Evolutionary conservation across 2,888 invertebrate species (phyloP), one percentile per base, ranked within the genome.

Genomic region (Zelleria hepariella): DNA sequence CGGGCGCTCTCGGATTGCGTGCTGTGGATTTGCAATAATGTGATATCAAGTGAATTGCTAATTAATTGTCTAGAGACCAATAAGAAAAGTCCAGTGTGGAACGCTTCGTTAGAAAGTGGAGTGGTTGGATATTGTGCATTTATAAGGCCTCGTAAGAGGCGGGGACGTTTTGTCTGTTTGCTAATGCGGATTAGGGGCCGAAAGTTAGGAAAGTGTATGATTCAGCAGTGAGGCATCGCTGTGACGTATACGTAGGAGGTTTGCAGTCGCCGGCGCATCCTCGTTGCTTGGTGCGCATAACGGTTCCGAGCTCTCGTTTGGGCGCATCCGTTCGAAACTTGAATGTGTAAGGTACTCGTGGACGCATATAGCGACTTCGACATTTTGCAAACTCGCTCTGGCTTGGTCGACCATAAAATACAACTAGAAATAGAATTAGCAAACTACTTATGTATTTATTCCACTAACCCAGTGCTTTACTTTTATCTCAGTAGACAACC

Each of bases 41-140:
- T 88, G 87, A 88, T 88, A 87, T 82, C 75, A 72, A 80, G 73
- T 82, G 78, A 83, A 81, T 77, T 77, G 74, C 60, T 67, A 75
- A 78, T 74, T 76, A 79, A 80, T 79, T 74, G 73, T 75, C 71
- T 74, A 72, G 73, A 73, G 72, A 75, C 74, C 69, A 74, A 71
- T 74, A 73, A 69, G 67, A 65, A 71, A 71, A 25, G 54, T 56
- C 54, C 32, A 55, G 59, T 58, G 66, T 67, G 64, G 66, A 65
- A 61, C 60, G 58, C 59, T 64, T 63, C 69, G 66, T 67, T 71
- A 74, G 71, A 70, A 66, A 73, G 70, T 69, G 58, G 48, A 21
- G 27, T 70, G 66, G 69, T 67, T 68, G 71, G 69, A 68, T 66
- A 65, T 68, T 70, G 27, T 75, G 74, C 73, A 75, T 78, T 78